These are phyloP conservation scores for Dasyurus viverrinus DNA, from an alignment of 2,113 vertebrate genomes.

Conservation along the genomic window DNA sequence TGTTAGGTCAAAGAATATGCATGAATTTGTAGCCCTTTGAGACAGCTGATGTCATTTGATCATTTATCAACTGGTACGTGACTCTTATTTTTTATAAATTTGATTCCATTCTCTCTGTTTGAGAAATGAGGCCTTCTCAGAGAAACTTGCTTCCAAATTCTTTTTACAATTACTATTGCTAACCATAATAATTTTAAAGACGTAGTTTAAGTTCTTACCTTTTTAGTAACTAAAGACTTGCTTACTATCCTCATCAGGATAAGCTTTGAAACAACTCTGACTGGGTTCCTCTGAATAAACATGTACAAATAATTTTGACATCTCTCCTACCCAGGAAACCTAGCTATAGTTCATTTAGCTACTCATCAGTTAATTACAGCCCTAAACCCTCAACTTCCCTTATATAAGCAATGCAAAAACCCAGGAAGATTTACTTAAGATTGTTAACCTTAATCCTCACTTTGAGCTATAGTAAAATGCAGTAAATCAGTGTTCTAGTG, in stretches of 20 bases:
- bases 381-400: conserved; percentile 24
- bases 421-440: conserved; percentile 3
- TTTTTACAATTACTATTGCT: no score
- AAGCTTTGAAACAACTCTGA: conserved; percentile 1
- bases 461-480: neutral
- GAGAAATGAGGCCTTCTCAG: no score
- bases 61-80: no score
- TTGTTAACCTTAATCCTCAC: neutral
- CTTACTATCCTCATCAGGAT: neutral
- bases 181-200: neutral
- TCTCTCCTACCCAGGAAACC: neutral
- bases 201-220: neutral
- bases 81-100: no score
- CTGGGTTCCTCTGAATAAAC: conserved; percentile 16
- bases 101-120: no score
- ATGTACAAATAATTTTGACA: conserved; percentile 23
- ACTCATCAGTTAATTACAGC: conserved; percentile 8
- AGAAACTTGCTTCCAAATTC: no score
- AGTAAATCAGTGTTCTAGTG: neutral
- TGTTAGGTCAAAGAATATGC: no score
- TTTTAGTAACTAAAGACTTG: conserved; percentile 24
- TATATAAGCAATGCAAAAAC: neutral
- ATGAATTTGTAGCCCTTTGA: no score
- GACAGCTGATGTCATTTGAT: no score
- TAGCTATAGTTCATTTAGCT: neutral